phyloP scores from a whole-genome alignment of 2,797 vertebrate genomes.

The Adelosebastes latens region DNA sequence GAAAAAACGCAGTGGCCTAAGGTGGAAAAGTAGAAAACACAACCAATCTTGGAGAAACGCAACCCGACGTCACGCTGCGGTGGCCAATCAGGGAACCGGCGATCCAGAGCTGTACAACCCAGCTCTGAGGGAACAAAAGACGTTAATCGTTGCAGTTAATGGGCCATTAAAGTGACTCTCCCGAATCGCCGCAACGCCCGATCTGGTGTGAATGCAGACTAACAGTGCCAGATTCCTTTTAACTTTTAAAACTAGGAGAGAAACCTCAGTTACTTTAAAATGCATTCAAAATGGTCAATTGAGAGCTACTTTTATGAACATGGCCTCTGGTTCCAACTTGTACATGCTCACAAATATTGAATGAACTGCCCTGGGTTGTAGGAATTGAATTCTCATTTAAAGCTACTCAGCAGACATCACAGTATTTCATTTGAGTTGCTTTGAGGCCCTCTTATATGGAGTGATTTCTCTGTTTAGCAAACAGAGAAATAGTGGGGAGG shows the following conservation, averaged over 20 bases:
- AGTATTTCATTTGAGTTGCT: constrained; percentile 57
- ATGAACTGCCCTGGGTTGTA: constrained; percentile 65
- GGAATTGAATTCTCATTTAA: constrained; percentile 67
- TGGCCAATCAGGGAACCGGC: neutral
- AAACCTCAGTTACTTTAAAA: constrained; percentile 41
- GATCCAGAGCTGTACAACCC: neutral
- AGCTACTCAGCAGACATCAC: constrained; percentile 69
- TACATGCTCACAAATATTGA: constrained; percentile 63
- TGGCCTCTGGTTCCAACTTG: constrained; percentile 42
- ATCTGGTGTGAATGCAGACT: neutral
- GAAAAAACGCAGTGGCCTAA: neutral
- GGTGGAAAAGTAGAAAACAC: neutral
- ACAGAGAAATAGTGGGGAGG: constrained; percentile 23
- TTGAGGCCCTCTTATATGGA: constrained; percentile 33
- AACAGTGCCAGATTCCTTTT: neutral
- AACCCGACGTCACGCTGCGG: neutral
- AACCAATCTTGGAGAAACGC: neutral
- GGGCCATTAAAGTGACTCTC: neutral
- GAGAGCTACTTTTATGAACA: constrained; percentile 50
- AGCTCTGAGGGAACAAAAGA: neutral
- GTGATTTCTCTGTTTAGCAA: constrained; percentile 43
- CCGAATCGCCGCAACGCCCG: neutral
- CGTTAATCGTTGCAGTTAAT: neutral
- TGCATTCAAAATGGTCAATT: constrained; percentile 45
- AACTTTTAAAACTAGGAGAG: constrained; percentile 23